Conservation (phyloP, 2,113 vertebrate species). For the Hippocampus mohnikei region DNA sequence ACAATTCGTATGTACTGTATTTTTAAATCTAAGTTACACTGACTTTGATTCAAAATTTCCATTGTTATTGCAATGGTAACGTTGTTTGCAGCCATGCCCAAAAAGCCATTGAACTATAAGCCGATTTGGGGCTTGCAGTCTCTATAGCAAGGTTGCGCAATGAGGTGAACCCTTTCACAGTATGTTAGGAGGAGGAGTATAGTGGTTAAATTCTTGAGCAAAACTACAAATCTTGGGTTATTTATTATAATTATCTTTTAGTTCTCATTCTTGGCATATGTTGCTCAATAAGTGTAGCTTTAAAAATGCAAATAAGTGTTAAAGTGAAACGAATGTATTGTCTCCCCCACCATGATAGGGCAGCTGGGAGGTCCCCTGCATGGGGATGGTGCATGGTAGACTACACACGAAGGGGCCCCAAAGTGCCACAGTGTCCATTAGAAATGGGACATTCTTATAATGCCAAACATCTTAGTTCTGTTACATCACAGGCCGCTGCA, state of each 20-base stretch:
- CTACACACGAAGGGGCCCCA: slow-evolving; percentile 72
- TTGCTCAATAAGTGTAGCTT: neutral
- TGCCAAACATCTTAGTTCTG: slow-evolving; percentile 73
- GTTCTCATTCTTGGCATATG: neutral
- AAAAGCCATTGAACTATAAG: slow-evolving; percentile 28
- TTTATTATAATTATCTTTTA: neutral
- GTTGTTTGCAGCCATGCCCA: neutral
- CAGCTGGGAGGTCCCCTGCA: slow-evolving; percentile 41
- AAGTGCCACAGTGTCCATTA: slow-evolving; percentile 62
- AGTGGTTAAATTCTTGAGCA: slow-evolving; percentile 8
- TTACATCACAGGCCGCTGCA: slow-evolving; percentile 69
- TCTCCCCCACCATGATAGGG: slow-evolving; percentile 38
- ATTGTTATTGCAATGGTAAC: neutral
- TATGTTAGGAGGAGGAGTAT: slow-evolving; percentile 32
- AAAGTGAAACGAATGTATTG: slow-evolving; percentile 35
- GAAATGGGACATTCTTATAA: slow-evolving; percentile 76
- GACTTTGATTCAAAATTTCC: neutral
- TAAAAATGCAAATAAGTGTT: slow-evolving; percentile 25
- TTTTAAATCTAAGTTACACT: neutral
- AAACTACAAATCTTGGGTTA: neutral
- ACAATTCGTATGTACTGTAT: neutral
- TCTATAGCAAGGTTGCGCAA: slow-evolving; percentile 49
- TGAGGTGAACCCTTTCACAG: slow-evolving; percentile 47
- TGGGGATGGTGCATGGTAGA: slow-evolving; percentile 64
- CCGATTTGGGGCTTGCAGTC: slow-evolving; percentile 49